Base-by-base conservation (phyloP, 2,797 vertebrate species). In the Poecilia gillii region DNA sequence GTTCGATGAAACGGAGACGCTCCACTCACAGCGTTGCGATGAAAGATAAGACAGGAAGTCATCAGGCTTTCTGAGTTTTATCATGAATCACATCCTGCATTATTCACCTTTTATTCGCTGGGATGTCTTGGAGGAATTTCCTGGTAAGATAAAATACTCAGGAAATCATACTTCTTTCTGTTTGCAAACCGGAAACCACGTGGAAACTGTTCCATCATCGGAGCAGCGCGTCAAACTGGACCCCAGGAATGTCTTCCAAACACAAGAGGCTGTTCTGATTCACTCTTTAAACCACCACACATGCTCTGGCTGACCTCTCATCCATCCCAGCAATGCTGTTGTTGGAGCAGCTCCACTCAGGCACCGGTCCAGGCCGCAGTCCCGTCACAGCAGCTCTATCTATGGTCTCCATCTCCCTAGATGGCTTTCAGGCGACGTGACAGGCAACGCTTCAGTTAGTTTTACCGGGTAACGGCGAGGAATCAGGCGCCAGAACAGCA, bases 311-410 rank as follows among this genome's bases (percentile, higher is more conserved):
- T 82, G 89, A 87, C 82, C 88, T 68, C 71, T 72, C 76, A 45
- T 82, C 75, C 75, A 85, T 86, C 85, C 66, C 73, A 14, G 75
- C 31, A 85, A 80, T 71, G 84, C 81, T 79, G 79, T 41, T 80
- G 39, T 79, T 90, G 88, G 86, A 89, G 74, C 12, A 78, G 75
- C 46, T 82, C 88, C 89, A 91, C 77, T 3, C 53, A 46, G 86
- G 80, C 84, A 31, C 31, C 0, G 53, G 4, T 75, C 87, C 85
- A 88, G 74, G 36, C 71, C 76, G 28, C 47, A 28, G 78, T 80
- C 79, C 6, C 12, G 8, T 75, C 41, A 59, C 62, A 76, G 49
- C 85, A 74, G 57, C 55, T 4, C 79, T n/a, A 77, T 84, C 84
- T 79, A 49, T 6, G 79, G 75, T 43, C 71, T 80, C 74, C 0